Base-by-base conservation (phyloP, 2,113 vertebrate genomes). In the Cheilinus undulatus region DNA sequence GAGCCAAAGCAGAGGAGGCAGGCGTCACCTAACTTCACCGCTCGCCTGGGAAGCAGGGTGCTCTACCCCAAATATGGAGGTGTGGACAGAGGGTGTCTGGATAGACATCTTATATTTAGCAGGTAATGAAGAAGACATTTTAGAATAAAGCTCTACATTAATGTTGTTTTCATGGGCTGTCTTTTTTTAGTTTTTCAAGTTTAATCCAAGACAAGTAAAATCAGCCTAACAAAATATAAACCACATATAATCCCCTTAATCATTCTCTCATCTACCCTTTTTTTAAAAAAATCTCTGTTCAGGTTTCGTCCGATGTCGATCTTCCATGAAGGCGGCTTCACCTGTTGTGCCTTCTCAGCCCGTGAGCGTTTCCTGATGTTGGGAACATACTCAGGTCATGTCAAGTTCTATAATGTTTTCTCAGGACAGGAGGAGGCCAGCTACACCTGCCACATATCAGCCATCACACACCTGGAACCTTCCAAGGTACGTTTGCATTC, bases 251-350 rank as follows among this genome's bases (percentile, higher is more conserved):
- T 43, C 17, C 13, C 57, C 8, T 1, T 2, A 12, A 5, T 10
- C 30, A 5, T 10, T 19, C 11, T 52, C n/a, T n/a, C 50, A 27
- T 15, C n/a, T 36, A 11, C 5, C 3, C 2, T 28, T 17, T 7
- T 5, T 34, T 27, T 98, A 42, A 69, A 0, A 2, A 48, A 12
- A 13, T 26, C 11, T 28, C 3, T 17, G 0, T 38, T 15, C 2
- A 99, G 97, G 90, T 99, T 99, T 84, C 96, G 97, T 62, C 97
- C 97, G 0, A 96, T 97, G 91, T 96, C 97, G 11, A 95, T 97
- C 73, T 98, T 99, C 91, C 95, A 96, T 63, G 97, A 98, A 89
- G 95, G 95, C 34, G 94, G 96, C 19, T 98, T 99, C 83, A 98
- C 96, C 43, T 98, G 97, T 62, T 99, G 97, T 4, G 96, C 97